Evolutionary conservation across 2,797 vertebrate species (phyloP), one percentile per base, ranked within the genome.

Genomic region (Xenops minutus): DNA sequence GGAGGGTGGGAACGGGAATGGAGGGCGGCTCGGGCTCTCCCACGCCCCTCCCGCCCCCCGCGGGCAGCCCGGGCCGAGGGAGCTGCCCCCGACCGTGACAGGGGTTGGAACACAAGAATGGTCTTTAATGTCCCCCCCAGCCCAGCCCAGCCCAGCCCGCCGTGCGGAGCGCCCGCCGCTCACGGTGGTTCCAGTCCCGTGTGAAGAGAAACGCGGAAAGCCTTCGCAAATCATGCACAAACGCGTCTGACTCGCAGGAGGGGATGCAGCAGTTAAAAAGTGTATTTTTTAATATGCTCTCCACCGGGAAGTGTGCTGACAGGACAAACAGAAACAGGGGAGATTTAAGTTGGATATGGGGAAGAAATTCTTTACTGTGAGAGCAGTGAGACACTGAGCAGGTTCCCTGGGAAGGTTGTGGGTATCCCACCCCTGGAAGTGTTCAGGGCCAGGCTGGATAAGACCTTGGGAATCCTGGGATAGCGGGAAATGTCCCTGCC

Each of bases 351-450:
- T 6, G 16, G 11, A 2, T 44, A 3, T 30, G 13, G 49, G 23
- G 43, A 56, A n/a, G 43, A 51, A 51, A 63, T 26, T 19, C 9
- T 32, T 23, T 16, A 1, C 7, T 52, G 20, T 26, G 37, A 30
- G 24, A 2, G 8, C 24, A 14, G 24, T 30, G 46, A 30, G 43
- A 18, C 43, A 7, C 20, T 16, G 49, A n/a, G 22, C 0, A 2
- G 7, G 24, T 3, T 77, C 10, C 29, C n/a, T 20, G 7, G 0
- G 0, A 16, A 56, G 43, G 4, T 7, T 24, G 3, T 1, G 12
- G 17, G 34, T 52, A 19, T 1, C 14, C 51, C 44, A 34, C 30
- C 37, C 5, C 51, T 44, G 17, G 6, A 12, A 44, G 4, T 14
- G 58, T 14, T 8, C 51, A 51, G 8, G 44, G 22, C 13, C 62